Percentiles rank a stretch among this genome's conserved stretches.
These are phyloP conservation scores for Grapholita molesta DNA, from an alignment of 1,140 invertebrate species.

Conservation along the genomic window DNA sequence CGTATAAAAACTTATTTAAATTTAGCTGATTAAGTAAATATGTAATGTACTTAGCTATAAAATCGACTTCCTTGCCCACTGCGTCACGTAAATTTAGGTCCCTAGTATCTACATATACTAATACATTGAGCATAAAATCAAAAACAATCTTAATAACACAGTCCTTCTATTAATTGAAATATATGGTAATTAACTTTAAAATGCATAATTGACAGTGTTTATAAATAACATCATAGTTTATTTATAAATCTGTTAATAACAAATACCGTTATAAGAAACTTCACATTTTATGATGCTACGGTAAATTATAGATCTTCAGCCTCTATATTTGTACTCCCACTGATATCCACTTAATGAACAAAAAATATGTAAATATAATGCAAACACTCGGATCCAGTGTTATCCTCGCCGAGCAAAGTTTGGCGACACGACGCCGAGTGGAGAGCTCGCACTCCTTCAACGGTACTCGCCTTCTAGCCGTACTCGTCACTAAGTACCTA, in stretches of 20 bases:
- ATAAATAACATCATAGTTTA: background rate
- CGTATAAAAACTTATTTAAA: no score
- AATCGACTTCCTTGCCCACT: no score
- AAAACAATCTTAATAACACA: background rate
- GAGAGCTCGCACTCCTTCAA: constrained; percentile 32
- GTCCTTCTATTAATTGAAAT: background rate
- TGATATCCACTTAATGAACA: constrained; percentile 26
- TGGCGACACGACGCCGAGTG: constrained; percentile 33
- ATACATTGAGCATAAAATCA: no score
- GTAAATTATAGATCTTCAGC: constrained; percentile 13
- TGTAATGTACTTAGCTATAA: no score
- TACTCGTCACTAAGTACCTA: constrained; percentile 12
- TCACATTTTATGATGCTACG: background rate
- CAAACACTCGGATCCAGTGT: constrained; percentile 33
- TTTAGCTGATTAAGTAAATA: no score
- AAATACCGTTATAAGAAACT: background rate
- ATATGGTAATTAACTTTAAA: background rate
- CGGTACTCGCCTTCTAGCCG: constrained; percentile 36
- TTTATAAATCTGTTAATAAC: background rate
- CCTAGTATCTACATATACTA: no score
- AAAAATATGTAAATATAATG: constrained; percentile 43
- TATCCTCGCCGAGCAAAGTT: constrained; percentile 33
- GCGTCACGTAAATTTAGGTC: no score
- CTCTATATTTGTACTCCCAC: constrained; percentile 26
- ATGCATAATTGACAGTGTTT: background rate